Conservation (phyloP, 2,888 invertebrate species). For the Drosophila subsilvestris region DNA sequence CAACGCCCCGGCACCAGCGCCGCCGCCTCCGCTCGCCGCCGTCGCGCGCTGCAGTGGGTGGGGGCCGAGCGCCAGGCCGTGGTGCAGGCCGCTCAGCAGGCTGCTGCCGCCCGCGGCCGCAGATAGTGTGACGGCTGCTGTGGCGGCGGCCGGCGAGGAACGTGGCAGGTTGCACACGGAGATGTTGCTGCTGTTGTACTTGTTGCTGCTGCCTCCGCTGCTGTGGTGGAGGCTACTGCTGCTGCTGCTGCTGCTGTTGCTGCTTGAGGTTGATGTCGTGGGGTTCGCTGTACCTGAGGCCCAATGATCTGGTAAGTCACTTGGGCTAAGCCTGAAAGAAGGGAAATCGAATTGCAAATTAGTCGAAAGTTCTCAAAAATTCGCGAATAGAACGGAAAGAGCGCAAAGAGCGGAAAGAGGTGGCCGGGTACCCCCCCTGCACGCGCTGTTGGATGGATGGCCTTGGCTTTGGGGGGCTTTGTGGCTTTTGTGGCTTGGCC, state of each 20-base stretch:
- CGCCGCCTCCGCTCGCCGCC: slow-evolving; percentile 61
- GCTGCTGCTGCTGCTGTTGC: slow-evolving; percentile 46
- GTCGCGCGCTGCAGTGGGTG: slow-evolving; percentile 68
- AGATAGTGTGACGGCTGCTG: slow-evolving; percentile 83
- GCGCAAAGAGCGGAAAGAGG: neutral
- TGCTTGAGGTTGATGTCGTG: slow-evolving; percentile 57
- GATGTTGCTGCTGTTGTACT: slow-evolving; percentile 51
- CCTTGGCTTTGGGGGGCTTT: slow-evolving; percentile 15
- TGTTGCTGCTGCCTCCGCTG: slow-evolving; percentile 44
- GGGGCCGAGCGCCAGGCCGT: slow-evolving; percentile 74
- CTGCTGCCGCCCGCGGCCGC: slow-evolving; percentile 67
- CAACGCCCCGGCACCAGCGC: slow-evolving; percentile 56
- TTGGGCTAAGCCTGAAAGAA: slow-evolving; percentile 93
- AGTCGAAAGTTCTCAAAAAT: slow-evolving; percentile 13
- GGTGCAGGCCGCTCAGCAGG: slow-evolving; percentile 61
- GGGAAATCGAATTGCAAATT: slow-evolving; percentile 9
- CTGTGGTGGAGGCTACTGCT: slow-evolving; percentile 45
- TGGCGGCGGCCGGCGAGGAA: slow-evolving; percentile 83
- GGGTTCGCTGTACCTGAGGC: slow-evolving; percentile 74
- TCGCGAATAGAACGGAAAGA: neutral
- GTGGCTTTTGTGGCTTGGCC: slow-evolving; percentile 6
- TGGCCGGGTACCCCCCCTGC: neutral
- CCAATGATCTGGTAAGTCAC: slow-evolving; percentile 89
- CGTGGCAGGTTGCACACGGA: slow-evolving; percentile 85
- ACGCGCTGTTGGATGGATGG: neutral